These are phyloP conservation scores for Carassius carassius DNA, from an alignment of 2,113 vertebrate species.

Conservation along the genomic window DNA sequence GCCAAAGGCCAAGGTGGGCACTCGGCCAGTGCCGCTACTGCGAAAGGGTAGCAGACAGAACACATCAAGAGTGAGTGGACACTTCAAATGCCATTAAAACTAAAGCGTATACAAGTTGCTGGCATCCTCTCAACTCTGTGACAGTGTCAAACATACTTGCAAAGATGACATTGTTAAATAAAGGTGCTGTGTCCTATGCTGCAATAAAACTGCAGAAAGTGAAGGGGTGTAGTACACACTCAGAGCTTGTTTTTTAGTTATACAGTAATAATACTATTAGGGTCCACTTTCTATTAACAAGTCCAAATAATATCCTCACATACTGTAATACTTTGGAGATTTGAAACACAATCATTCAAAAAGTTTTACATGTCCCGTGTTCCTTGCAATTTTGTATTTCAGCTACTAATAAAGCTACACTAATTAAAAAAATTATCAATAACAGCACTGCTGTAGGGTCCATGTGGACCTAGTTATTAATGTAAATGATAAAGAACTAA, in stretches of 20 bases:
- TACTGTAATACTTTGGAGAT: not conserved
- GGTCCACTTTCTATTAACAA: not conserved
- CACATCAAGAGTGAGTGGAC: conserved; percentile 67
- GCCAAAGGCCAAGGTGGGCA: conserved; percentile 63
- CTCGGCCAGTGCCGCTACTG: conserved; percentile 63
- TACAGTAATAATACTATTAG: not conserved
- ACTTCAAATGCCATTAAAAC: conserved; percentile 58
- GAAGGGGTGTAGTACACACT: not conserved
- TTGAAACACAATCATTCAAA: not conserved
- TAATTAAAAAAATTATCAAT: not conserved
- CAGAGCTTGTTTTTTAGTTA: not conserved
- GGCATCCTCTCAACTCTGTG: conserved; percentile 47
- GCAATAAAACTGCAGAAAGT: not conserved
- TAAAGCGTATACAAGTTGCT: conserved; percentile 45
- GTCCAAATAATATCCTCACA: not conserved
- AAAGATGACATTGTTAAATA: conserved; percentile 28
- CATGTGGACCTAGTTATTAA: not conserved
- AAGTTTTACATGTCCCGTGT: too few relatives aligned
- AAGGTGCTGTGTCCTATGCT: conserved; percentile 20
- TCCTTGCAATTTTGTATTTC: not conserved
- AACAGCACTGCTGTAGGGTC: not conserved
- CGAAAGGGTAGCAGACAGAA: conserved; percentile 75
- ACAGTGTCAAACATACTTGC: conserved; percentile 44
- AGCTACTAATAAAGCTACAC: not conserved
- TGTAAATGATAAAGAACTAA: too few relatives aligned